Evolutionary conservation across 2,113 vertebrate species (phyloP).

Genomic region (Misgurnus mizolepis): DNA sequence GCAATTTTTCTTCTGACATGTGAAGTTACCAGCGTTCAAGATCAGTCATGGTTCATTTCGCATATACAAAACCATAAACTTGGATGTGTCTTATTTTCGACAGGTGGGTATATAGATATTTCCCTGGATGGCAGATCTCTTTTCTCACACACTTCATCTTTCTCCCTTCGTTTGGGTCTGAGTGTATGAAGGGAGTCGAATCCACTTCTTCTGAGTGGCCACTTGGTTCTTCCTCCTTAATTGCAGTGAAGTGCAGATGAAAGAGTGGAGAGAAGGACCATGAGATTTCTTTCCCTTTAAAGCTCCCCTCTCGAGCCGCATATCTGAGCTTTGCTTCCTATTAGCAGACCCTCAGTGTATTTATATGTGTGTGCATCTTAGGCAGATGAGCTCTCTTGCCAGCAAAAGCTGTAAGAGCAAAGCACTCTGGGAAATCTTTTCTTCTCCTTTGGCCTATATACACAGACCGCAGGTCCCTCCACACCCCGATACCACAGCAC

Average conservation of each 20-base stretch:
- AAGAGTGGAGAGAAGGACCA: constrained; percentile 23
- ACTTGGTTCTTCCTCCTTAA: constrained; percentile 44
- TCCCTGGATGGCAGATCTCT: neutral
- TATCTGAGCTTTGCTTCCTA: constrained; percentile 24
- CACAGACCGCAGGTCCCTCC: constrained; percentile 41
- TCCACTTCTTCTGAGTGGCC: constrained; percentile 36
- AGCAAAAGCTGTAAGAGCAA: constrained; percentile 37
- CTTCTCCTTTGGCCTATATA: constrained; percentile 24
- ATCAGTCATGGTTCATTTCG: neutral
- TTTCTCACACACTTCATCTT: neutral
- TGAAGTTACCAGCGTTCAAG: neutral
- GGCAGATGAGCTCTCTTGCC: constrained; percentile 13
- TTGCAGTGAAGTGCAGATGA: constrained; percentile 44
- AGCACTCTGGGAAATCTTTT: constrained; percentile 42
- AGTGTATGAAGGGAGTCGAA: constrained; percentile 30
- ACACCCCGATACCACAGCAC: constrained; percentile 39
- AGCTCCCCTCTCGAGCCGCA: constrained; percentile 12
- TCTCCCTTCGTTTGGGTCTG: neutral
- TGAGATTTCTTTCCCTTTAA: constrained; percentile 42
- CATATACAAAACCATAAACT: neutral
- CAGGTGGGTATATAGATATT: neutral
- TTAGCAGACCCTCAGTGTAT: constrained; percentile 1
- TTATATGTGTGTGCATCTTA: neutral
- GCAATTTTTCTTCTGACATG: neutral
- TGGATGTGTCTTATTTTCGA: neutral